phyloP scores from a whole-genome alignment of 2,113 vertebrate genomes.

The Pseudorhombus dupliciocellatus region DNA sequence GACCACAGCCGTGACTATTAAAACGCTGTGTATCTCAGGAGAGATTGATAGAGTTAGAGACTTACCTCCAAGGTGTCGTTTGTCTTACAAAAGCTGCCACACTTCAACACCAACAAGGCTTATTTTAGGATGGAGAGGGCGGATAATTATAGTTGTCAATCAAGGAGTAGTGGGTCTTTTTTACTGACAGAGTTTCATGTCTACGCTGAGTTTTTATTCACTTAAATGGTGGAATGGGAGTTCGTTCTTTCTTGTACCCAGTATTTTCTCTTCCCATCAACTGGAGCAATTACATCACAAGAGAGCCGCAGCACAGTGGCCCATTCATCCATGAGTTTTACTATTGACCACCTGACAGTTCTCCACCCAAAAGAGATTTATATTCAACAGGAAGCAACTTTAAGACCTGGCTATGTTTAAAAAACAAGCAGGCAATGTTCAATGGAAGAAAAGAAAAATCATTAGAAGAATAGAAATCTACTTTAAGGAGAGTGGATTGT shows the following conservation, averaged over 20 bases:
- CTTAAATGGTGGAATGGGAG: slow-evolving; percentile 4
- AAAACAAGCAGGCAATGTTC: slow-evolving; percentile 9
- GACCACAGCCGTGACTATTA: too few relatives aligned
- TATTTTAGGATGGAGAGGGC: slow-evolving; percentile 59
- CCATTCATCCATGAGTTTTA: slow-evolving; percentile 39
- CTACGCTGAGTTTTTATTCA: slow-evolving; percentile 20
- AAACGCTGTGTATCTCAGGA: too few relatives aligned
- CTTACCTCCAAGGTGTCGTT: slow-evolving; percentile 28
- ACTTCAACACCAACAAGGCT: slow-evolving; percentile 13
- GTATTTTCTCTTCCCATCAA: slow-evolving; percentile 22
- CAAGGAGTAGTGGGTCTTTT: slow-evolving; percentile 46
- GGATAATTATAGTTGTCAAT: slow-evolving; percentile 65
- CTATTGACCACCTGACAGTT: slow-evolving; percentile 40
- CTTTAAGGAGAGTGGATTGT: neutral
- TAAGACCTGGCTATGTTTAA: slow-evolving; percentile 15
- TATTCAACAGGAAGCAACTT: slow-evolving; percentile 22
- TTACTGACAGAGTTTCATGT: slow-evolving; percentile 29
- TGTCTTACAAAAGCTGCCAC: slow-evolving; percentile 21
- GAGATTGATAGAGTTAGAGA: neutral
- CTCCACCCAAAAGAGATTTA: slow-evolving; percentile 31
- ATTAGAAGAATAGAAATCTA: neutral
- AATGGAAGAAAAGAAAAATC: slow-evolving; percentile 20
- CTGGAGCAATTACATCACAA: slow-evolving; percentile 19
- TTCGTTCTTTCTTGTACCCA: slow-evolving; percentile 14
- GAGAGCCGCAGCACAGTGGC: slow-evolving; percentile 10